Conservation (phyloP, 2,888 invertebrate genomes). For the Lasius platythorax region DNA sequence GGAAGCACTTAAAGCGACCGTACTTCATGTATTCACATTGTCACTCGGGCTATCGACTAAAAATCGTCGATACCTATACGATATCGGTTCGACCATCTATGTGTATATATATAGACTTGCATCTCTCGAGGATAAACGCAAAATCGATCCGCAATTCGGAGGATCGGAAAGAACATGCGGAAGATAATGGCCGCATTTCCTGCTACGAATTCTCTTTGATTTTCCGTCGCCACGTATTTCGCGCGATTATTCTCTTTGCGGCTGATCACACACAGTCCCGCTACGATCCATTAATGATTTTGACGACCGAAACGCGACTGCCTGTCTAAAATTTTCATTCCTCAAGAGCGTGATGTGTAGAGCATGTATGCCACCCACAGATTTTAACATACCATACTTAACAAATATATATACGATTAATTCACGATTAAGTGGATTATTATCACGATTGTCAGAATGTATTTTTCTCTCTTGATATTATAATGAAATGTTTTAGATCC, state of each 20-base stretch:
- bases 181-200: constrained; percentile 57
- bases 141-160: constrained; percentile 37
- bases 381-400: not conserved
- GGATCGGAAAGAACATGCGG: constrained; percentile 35
- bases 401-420: constrained; percentile 15
- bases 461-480: not conserved
- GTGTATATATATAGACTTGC: not conserved
- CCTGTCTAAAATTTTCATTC: constrained; percentile 46
- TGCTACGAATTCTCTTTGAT: constrained; percentile 71
- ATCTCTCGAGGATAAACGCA: constrained; percentile 33
- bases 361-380: not conserved
- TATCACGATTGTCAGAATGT: not conserved
- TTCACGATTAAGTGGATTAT: not conserved
- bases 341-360: constrained; percentile 10
- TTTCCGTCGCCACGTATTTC: constrained; percentile 40
- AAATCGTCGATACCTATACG: constrained; percentile 27
- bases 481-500: not conserved
- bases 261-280: constrained; percentile 31
- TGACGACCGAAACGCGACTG: constrained; percentile 35
- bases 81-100: constrained; percentile 3
- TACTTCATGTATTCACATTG: not conserved
- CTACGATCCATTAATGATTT: constrained; percentile 50
- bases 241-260: constrained; percentile 69
- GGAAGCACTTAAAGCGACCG: constrained; percentile 46
- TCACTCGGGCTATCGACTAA: constrained; percentile 29